Evolutionary conservation across 2,797 vertebrate species (phyloP), one percentile per base, ranked within the genome.

Genomic region (Podargus strigoides): DNA sequence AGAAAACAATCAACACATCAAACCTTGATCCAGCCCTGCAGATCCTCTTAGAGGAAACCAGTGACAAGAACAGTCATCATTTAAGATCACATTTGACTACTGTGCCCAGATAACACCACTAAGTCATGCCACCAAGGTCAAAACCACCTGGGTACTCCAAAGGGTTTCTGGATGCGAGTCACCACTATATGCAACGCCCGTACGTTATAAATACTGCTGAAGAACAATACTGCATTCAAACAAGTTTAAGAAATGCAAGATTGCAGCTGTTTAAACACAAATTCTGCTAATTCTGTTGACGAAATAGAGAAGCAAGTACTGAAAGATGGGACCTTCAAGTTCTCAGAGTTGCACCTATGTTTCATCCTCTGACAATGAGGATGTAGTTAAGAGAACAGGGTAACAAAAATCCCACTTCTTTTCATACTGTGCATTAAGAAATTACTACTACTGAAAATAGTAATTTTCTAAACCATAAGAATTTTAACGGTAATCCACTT

Each of bases 181-280:
- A 96, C 39, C 60, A 6, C 49, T 8, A 9, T 9, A 36, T 23
- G 63, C 88, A 94, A 94, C 95, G 92, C 88, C 87, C 94, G 67
- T 24, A 64, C 73, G 26, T 72, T 77, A 74, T 63, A 87, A 96
- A 81, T 47, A 60, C 77, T 62, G 75, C 16, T 50, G 91, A 85
- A 88, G 85, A 94, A 94, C 87, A 95, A 76, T 36, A 36, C 49
- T 69, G 77, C 83, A 90, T 77, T 84, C 80, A 86, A 47, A 58
- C 49, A 90, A 41, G 67, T 59, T 77, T 86, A 36, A 94, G 83
- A 95, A 93, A 95, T 85, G 86, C 76, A 96, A 79, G 74, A 94
- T 95, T 87, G 95, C 68, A 96, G 88, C 88, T 94, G 95, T 64
- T 89, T 72, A 77, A 94, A 92, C 37, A 89, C 70, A 88, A 92